Evolutionary conservation across 2,797 vertebrate genomes (phyloP).

Genomic region (Rhinophrynus dorsalis): DNA sequence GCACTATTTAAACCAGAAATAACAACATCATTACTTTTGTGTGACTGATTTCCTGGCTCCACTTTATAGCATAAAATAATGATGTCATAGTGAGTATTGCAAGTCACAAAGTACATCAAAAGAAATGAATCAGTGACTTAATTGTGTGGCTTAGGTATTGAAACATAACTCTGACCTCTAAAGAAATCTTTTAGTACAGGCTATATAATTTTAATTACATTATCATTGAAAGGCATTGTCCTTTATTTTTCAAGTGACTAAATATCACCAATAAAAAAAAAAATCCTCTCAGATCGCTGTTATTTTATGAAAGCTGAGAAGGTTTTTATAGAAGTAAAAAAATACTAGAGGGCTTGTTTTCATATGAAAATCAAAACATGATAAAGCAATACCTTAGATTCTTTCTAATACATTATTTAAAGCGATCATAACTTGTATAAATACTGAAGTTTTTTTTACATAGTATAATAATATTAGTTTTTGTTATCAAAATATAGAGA

Average conservation of each 20-base stretch:
- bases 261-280: neutral
- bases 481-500: no score
- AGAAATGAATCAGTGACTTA: neutral
- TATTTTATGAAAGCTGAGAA: no score
- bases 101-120: neutral
- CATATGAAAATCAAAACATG: no score
- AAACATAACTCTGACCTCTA: neutral
- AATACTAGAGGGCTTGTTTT: no score
- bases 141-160: neutral
- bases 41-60: slow-evolving; percentile 6
- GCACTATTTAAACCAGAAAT: slow-evolving; percentile 24
- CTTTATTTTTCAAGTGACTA: neutral
- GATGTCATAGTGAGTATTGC: slow-evolving; percentile 7
- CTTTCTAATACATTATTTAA: no score
- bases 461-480: no score
- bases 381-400: no score
- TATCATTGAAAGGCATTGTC: neutral
- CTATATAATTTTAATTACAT: neutral
- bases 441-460: no score
- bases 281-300: neutral
- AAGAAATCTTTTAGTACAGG: neutral
- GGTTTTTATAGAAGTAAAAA: no score
- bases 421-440: no score
- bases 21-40: slow-evolving; percentile 21
- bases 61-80: neutral